Base-by-base conservation (phyloP, 2,888 invertebrate species). In the Lasioglossum marginatum region DNA sequence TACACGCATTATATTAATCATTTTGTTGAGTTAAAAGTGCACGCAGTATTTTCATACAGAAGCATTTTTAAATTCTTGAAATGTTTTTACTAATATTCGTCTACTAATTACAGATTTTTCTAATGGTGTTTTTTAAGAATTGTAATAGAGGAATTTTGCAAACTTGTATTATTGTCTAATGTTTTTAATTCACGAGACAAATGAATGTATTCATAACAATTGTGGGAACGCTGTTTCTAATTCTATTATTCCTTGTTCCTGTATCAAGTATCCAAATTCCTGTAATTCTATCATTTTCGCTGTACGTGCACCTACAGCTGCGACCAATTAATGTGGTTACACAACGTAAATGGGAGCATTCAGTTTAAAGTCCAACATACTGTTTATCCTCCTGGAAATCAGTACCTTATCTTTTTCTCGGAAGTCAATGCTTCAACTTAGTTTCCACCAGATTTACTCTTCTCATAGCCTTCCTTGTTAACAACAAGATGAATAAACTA, bases 371-470 rank as follows among this genome's bases (percentile, higher is more conserved):
- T 77, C 73, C 60, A 14, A 23, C 77, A 48, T 77, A 78, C 72
- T 72, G 37, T 57, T 27, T 73, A 74, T 68, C 43, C 48, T 83
- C 83, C 72, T 85, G 85, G 85, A 83, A 85, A 85, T 85, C 79
- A 19, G 43, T 19, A 16, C 14, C 31, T 77, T 83, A 79, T 76
- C 79, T 14, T n/a, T 2, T 83, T 85, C 83, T 73, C 27, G 68
- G 83, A 86, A 84, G 2, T 16, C 45, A 60, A 40, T 6, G 68
- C 68, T 70, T 43, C 43, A 27, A 77, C 79, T 34, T 66, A 80
- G 48, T 66, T 34, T 16, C 31, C 37, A 71, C 43, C 37, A 14
- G 8, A 66, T 16, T 45, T 77, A n/a, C 4, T 8, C 10, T 4
- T 37, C 19, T 1, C 12, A 34, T 12, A 37, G 23, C 10, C 23